A percentile compares a stretch with the other conserved stretches of the same genome.
These are phyloP conservation scores for Troides aeacus DNA, from an alignment of 2,888 invertebrate species.

Conservation along the genomic window DNA sequence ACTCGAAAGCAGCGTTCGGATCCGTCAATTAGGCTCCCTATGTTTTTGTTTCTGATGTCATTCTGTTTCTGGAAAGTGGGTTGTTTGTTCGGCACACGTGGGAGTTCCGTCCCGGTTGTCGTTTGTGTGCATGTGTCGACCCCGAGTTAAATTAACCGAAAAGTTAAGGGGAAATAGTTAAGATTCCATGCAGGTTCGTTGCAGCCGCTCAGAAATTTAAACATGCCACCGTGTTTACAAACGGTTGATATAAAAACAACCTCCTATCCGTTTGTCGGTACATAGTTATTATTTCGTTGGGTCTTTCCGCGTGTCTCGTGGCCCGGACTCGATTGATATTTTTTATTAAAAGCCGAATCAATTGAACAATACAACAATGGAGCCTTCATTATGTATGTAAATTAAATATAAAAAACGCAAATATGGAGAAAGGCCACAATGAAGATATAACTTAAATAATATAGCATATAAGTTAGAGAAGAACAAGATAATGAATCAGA, in stretches of 20 bases:
- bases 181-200: slow-evolving; percentile 62
- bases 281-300: not conserved
- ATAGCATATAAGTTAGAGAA: not conserved
- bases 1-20: too few species aligned
- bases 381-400: too few species aligned
- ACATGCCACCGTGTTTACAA: slow-evolving; percentile 36
- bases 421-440: too few species aligned
- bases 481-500: not conserved
- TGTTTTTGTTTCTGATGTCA: slow-evolving; percentile 69
- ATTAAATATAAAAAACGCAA: too few species aligned
- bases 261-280: not conserved
- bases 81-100: slow-evolving; percentile 68
- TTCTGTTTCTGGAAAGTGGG: slow-evolving; percentile 67
- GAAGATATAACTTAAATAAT: too few species aligned
- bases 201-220: slow-evolving; percentile 51
- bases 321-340: slow-evolving; percentile 6
- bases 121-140: slow-evolving; percentile 68
- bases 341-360: slow-evolving; percentile 18
- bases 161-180: slow-evolving; percentile 72
- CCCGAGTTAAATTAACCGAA: slow-evolving; percentile 76
- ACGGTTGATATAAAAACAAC: not conserved
- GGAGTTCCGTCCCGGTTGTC: slow-evolving; percentile 56
- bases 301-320: not conserved
- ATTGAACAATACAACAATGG: slow-evolving; percentile 11
- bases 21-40: slow-evolving; percentile 58